These are phyloP conservation scores for Catharus bicknelli DNA, from an alignment of 2,113 vertebrate genomes.

Conservation along the genomic window DNA sequence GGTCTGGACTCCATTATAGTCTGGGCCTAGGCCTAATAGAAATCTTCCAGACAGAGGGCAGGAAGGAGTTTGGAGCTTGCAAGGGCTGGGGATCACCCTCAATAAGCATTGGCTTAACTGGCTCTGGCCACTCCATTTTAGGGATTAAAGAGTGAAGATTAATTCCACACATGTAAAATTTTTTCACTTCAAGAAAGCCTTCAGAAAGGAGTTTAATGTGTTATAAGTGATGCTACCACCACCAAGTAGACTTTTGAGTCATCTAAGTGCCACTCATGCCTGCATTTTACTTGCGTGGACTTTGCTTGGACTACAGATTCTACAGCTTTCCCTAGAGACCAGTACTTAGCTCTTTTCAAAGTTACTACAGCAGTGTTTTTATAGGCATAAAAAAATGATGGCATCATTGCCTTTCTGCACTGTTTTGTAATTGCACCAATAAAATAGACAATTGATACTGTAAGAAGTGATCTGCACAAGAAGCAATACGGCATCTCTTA, in stretches of 20 bases:
- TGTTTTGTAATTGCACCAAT: neutral
- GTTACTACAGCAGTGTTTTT: neutral
- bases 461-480: neutral
- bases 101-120: neutral
- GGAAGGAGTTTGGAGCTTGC: neutral
- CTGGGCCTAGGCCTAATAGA: neutral
- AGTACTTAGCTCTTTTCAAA: neutral
- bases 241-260: neutral
- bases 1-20: accelerated
- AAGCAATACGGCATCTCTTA: neutral
- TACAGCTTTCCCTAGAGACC: neutral
- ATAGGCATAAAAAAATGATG: neutral
- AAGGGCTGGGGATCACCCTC: neutral
- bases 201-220: neutral
- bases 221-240: neutral
- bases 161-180: neutral
- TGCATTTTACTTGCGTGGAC: neutral
- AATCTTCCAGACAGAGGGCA: neutral
- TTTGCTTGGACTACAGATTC: neutral
- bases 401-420: neutral
- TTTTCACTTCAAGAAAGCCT: neutral
- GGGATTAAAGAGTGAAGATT: neutral
- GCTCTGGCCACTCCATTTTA: neutral
- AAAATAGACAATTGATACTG: neutral
- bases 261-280: neutral